Evolutionary conservation across 2,888 invertebrate species (phyloP).

Genomic region (Platypus cylindrus): DNA sequence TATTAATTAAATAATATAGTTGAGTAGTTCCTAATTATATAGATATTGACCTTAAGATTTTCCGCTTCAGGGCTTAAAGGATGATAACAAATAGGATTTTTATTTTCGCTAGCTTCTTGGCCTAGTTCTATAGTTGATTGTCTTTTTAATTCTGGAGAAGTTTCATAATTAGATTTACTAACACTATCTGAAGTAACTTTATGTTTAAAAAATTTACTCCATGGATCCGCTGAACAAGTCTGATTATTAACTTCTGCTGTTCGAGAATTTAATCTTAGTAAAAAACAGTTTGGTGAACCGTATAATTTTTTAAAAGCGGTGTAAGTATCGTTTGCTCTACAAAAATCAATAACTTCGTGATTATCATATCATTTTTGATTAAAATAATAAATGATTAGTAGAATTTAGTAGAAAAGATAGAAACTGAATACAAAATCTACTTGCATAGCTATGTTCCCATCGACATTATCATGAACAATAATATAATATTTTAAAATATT

Average conservation of each 20-base stretch:
- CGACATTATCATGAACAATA: slow-evolving; percentile 70
- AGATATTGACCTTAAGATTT: slow-evolving; percentile 20
- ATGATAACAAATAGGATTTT: slow-evolving; percentile 43
- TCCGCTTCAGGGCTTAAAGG: slow-evolving; percentile 63
- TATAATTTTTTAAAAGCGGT: slow-evolving; percentile 77
- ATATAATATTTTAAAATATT: slow-evolving; percentile 82
- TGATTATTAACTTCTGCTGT: slow-evolving; percentile 40
- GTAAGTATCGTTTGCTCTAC: slow-evolving; percentile 71
- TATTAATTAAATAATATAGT: no score
- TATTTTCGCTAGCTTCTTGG: slow-evolving; percentile 37
- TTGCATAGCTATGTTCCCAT: slow-evolving; percentile 64
- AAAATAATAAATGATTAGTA: background rate
- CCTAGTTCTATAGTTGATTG: slow-evolving; percentile 35
- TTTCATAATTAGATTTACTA: slow-evolving; percentile 24
- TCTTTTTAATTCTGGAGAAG: slow-evolving; percentile 23
- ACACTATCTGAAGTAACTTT: slow-evolving; percentile 28
- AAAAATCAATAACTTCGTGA: slow-evolving; percentile 17
- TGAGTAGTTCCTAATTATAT: no score
- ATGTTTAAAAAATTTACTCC: slow-evolving; percentile 65
- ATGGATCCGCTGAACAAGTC: slow-evolving; percentile 64
- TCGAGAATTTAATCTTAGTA: slow-evolving; percentile 81
- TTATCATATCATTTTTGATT: background rate
- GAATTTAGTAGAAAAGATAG: no score
- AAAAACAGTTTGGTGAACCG: slow-evolving; percentile 76
- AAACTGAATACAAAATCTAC: no score